These are phyloP conservation scores for Harpagoxenus sublaevis DNA, from an alignment of 2,888 invertebrate species.

Conservation along the genomic window DNA sequence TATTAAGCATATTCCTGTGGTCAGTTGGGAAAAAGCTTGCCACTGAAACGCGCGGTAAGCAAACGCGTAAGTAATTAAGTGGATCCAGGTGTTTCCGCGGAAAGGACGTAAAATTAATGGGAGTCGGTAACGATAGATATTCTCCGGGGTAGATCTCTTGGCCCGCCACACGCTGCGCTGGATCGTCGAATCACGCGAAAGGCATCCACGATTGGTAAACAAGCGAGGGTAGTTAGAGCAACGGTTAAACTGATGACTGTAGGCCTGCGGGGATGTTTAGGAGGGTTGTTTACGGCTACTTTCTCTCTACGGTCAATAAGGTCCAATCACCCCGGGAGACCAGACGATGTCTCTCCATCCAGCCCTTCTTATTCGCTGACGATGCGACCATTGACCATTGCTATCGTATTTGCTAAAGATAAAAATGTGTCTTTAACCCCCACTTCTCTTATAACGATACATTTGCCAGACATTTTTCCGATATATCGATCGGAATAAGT, in stretches of 20 bases:
- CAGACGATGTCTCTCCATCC: constrained; percentile 72
- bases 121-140: constrained; percentile 57
- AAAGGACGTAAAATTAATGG: constrained; percentile 63
- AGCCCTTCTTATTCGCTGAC: constrained; percentile 80
- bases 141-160: constrained; percentile 55
- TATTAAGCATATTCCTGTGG: constrained; percentile 36
- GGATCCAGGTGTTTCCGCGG: constrained; percentile 58
- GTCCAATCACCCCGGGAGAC: constrained; percentile 75
- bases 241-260: constrained; percentile 82
- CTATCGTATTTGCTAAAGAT: constrained; percentile 72
- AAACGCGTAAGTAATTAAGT: constrained; percentile 62
- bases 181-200: constrained; percentile 74
- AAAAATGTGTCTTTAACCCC: constrained; percentile 56
- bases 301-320: constrained; percentile 79
- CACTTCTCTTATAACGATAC: constrained; percentile 36
- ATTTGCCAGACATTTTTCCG: not conserved
- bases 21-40: constrained; percentile 31
- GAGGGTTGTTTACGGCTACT: constrained; percentile 84
- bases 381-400: constrained; percentile 73
- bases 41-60: constrained; percentile 48
- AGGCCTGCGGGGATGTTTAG: constrained; percentile 80
- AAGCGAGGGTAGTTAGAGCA: constrained; percentile 83
- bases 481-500: constrained; percentile 2
- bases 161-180: constrained; percentile 63
- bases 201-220: constrained; percentile 82